Evolutionary conservation across 2,888 invertebrate species (phyloP), one percentile per base, ranked within the genome.

Genomic region (Stenolophus ochropezus): DNA sequence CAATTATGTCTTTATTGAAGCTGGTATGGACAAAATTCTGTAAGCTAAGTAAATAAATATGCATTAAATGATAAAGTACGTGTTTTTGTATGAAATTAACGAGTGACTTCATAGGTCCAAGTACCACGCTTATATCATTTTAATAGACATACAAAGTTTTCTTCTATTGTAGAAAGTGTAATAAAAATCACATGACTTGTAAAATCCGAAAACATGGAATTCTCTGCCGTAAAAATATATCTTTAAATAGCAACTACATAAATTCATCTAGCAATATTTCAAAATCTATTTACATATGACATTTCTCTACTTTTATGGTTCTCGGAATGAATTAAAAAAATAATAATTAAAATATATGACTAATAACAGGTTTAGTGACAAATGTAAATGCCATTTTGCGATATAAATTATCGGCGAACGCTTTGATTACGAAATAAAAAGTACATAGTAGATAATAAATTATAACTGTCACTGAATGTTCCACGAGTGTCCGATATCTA

Each of bases 91-190:
- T n/a, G n/a, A n/a, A n/a, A n/a, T n/a, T n/a, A n/a, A n/a, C n/a
- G n/a, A 27, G 3, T 27, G 5, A 42, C 11, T 42, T 42, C 4
- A 42, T 11, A 42, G 8, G 11, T 11, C 11, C 33, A 42, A 11
- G 2, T 42, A 42, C 33, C 1, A 4, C 2, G 33, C 11, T 42
- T 42, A 42, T 42, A 42, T 42, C 33, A 42, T 42, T 42, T 42
- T 42, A 42, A 42, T 42, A 14, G 79, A 74, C 61, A 84, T 84
- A n/a, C 11, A 42, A 42, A 42, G 33, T 42, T 1, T 42, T 42
- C 33, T 42, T 42, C 82, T 14, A 14, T 14, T 6, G 14, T 42
- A 42, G 20, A 16, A 20, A 53, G 20, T 53, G 18, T 5, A 53
- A 53, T 18, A 53, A 53, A 53, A 4, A 14, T 11, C 33, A 42